Evolutionary conservation across 2,113 vertebrate species (phyloP).

Genomic region (Nicator chloris): DNA sequence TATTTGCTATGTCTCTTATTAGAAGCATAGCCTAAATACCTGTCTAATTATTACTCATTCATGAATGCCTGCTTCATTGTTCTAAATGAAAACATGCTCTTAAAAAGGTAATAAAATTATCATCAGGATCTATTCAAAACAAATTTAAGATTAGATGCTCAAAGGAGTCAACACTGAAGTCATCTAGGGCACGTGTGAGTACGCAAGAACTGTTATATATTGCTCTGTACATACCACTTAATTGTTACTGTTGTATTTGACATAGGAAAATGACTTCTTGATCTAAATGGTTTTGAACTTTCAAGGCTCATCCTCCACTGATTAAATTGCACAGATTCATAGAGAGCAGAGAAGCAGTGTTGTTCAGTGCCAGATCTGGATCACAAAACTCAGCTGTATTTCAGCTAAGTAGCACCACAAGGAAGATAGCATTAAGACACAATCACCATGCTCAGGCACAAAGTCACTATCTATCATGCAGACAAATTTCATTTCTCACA

Average conservation of each 20-base stretch:
- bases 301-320: neutral
- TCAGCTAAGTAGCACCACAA: neutral
- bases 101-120: neutral
- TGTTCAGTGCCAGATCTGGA: neutral
- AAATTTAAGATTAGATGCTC: neutral
- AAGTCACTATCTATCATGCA: neutral
- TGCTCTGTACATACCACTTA: neutral
- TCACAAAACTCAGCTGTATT: neutral
- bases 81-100: neutral
- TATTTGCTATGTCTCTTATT: neutral
- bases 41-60: neutral
- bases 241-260: neutral
- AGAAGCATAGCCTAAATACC: neutral
- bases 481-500: slow-evolving; percentile 12
- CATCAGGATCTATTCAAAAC: neutral
- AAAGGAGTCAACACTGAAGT: neutral
- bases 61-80: neutral
- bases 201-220: neutral
- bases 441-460: neutral
- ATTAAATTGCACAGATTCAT: neutral
- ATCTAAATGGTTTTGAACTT: neutral
- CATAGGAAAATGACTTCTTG: neutral
- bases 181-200: neutral
- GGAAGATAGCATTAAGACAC: neutral
- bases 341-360: neutral